A percentile compares a stretch with the other conserved stretches of the same genome.
These are phyloP conservation scores for Cephalophus harveyi DNA, from an alignment of 2,113 vertebrate species.

Conservation along the genomic window DNA sequence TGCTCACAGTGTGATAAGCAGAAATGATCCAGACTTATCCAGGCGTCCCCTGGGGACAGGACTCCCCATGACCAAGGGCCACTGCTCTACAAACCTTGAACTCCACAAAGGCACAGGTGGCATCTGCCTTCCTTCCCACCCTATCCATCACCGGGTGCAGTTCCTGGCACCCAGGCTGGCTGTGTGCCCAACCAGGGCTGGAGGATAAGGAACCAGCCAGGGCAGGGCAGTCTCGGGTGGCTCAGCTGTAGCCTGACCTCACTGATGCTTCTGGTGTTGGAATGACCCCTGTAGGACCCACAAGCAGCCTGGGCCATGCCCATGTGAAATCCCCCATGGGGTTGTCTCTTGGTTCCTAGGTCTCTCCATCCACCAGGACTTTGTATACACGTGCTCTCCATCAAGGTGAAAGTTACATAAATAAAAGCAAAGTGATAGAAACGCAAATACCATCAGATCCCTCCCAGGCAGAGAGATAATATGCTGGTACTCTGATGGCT, in stretches of 20 bases:
- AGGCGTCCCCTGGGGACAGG: neutral
- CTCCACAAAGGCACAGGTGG: accelerated
- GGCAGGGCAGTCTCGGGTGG: accelerated
- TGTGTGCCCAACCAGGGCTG: accelerated
- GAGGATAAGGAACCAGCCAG: accelerated
- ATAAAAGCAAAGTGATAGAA: neutral
- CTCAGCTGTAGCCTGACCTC: neutral
- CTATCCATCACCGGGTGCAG: accelerated
- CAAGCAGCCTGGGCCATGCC: no score
- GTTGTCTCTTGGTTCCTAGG: neutral
- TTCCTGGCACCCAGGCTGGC: neutral
- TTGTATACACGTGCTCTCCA: neutral
- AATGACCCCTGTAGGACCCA: no score
- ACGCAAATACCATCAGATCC: neutral
- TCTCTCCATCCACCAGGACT: neutral
- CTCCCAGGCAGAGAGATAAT: neutral
- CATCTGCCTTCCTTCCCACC: no score
- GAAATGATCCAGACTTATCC: neutral
- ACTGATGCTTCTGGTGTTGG: neutral
- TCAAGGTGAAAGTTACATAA: neutral
- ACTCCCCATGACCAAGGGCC: accelerated
- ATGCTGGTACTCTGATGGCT: neutral
- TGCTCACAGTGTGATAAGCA: neutral
- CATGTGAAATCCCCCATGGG: accelerated
- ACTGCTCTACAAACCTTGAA: neutral